Evolutionary conservation across 2,113 vertebrate species (phyloP).

Genomic region (Hoplias malabaricus): DNA sequence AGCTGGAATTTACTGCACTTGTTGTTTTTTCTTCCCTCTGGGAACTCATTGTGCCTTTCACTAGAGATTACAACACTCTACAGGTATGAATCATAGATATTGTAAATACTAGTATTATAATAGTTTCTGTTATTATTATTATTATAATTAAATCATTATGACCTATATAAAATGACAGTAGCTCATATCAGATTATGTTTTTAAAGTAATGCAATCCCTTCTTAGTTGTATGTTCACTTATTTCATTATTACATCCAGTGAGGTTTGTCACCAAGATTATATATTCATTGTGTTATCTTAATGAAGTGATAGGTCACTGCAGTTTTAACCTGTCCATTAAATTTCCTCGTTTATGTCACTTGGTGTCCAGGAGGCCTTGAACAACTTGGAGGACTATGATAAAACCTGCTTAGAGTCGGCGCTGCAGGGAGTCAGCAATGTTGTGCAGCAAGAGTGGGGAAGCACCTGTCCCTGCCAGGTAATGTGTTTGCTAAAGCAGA

Average conservation of each 20-base stretch:
- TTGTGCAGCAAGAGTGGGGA: conserved; percentile 97
- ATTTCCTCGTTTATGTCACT: not conserved
- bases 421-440: conserved; percentile 86
- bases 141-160: too few species aligned
- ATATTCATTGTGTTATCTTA: too few species aligned
- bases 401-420: conserved; percentile 94
- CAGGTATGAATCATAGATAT: conserved; percentile 75
- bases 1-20: conserved; percentile 91
- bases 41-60: conserved; percentile 96
- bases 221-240: too few species aligned
- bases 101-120: not conserved
- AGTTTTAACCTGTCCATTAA: not conserved
- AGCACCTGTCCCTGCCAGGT: conserved; percentile 94
- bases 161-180: too few species aligned
- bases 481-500: conserved; percentile 27
- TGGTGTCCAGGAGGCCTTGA: conserved; percentile 84
- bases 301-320: not conserved
- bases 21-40: conserved; percentile 95
- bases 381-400: conserved; percentile 95
- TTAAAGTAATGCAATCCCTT: too few species aligned
- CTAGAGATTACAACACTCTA: conserved; percentile 93
- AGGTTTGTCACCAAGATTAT: too few species aligned
- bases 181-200: too few species aligned
- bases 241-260: too few species aligned
- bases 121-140: too few species aligned